phyloP scores from a whole-genome alignment of 2,797 vertebrate species.

The Tauraco hartlaubi region DNA sequence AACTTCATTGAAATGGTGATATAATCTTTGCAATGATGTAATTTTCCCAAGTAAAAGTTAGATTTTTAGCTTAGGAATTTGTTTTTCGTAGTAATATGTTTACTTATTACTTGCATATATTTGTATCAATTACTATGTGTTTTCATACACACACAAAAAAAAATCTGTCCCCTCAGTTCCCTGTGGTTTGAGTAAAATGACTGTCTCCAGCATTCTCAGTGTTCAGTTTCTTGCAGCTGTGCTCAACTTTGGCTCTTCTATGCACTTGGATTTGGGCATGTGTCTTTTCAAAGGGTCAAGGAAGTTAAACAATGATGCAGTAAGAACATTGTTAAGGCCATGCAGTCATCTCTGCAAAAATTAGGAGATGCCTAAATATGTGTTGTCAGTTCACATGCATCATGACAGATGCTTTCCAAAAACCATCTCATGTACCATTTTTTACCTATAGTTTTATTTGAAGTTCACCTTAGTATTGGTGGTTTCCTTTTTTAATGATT shows the following conservation, averaged over 20 bases:
- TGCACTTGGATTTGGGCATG: not conserved
- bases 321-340: not conserved
- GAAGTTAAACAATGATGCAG: not conserved
- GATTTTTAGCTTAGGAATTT: not conserved
- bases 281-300: not conserved
- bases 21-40: not conserved
- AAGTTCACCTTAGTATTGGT: not conserved
- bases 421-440: not conserved
- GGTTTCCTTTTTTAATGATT: not conserved
- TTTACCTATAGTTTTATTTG: not conserved
- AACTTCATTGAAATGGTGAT: not conserved
- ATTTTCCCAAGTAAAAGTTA: not conserved
- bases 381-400: not conserved
- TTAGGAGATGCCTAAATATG: not conserved
- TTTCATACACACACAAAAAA: not conserved
- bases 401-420: not conserved
- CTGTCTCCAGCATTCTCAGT: not conserved
- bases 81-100: accelerated
- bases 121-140: not conserved
- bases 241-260: not conserved
- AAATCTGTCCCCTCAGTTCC: not conserved
- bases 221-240: not conserved
- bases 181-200: not conserved
- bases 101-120: not conserved
- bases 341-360: not conserved